These are phyloP conservation scores for Vanacampus margaritifer DNA, from an alignment of 2,113 vertebrate species.

Conservation along the genomic window DNA sequence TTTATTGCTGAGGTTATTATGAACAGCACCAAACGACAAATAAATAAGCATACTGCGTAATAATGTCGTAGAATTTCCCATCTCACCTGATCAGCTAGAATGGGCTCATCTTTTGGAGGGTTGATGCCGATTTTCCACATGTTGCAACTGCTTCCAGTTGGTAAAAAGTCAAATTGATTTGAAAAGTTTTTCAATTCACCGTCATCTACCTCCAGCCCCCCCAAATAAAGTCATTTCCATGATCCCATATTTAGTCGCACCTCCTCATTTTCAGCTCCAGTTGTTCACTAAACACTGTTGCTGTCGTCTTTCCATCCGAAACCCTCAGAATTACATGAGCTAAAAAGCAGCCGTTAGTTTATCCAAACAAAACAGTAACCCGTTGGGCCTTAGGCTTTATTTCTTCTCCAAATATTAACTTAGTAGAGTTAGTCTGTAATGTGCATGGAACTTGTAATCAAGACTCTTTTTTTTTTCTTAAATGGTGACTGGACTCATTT, in stretches of 20 bases:
- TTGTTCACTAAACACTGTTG: not conserved
- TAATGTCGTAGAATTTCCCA: not conserved
- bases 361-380: not conserved
- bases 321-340: not conserved
- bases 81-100: constrained; percentile 16
- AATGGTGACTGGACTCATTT: no score
- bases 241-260: not conserved
- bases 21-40: not conserved
- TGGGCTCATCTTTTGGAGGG: not conserved
- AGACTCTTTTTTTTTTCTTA: no score
- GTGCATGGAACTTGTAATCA: not conserved
- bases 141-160: not conserved
- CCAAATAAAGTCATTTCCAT: not conserved
- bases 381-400: not conserved
- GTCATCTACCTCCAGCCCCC: not conserved
- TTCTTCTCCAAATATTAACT: not conserved
- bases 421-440: not conserved
- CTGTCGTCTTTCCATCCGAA: not conserved
- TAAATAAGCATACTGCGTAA: not conserved
- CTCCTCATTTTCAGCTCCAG: not conserved
- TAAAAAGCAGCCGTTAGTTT: not conserved
- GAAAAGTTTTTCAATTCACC: not conserved
- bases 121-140: constrained; percentile 2
- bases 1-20: not conserved
- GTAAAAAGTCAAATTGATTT: not conserved